Evolutionary conservation across 53 echinoderm and acorn worm species (phyloP), one percentile per base, ranked within the genome.

Genomic region (Holothuria leucospilota): DNA sequence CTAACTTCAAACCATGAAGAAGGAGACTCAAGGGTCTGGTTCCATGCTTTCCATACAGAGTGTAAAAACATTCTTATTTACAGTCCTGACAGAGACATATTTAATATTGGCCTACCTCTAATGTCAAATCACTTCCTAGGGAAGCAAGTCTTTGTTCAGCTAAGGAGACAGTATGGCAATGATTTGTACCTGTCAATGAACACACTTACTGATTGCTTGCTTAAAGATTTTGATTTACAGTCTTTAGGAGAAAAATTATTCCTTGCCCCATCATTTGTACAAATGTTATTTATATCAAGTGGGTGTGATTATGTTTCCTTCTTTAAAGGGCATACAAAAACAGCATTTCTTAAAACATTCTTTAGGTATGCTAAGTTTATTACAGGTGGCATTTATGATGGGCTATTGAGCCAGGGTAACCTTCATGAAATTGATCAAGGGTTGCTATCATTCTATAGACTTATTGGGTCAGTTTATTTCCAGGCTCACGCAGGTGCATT

Each of bases 71-170:
- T 90, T 13, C 29, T 59, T 11, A 90, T 91, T 40, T 91, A 87
- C 51, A 81, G 81, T 6, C 90, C 86, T 58, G 91, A 91, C 53
- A 38, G 71, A 11, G 91, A 91, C 39, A 86, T 49, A 6, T 72
- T 81, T 53, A 71, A 91, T 46, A 62, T 91, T 65, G 91, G 87
- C 1, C 59, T 91, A 18, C 91, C 87, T 42, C 26, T 91, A 13
- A 20, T 84, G n/a, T 6, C 5, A 63, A 63, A 24, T 65, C 34
- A 34, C 3, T 34, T 3, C 34, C 25, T 0, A 24, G 28, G 12
- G 0, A 24, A 24, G 28, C 24, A 69, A 39, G 69, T 69, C 14
- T 69, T 51, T 77, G 77, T 77, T 5, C 78, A 58, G 59, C 18
- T 78, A 6, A 59, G 26, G 58, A 58, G 28, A 6, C 58, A 53